phyloP scores from a whole-genome alignment of 2,888 invertebrate species.

The Eupeodes luniger region DNA sequence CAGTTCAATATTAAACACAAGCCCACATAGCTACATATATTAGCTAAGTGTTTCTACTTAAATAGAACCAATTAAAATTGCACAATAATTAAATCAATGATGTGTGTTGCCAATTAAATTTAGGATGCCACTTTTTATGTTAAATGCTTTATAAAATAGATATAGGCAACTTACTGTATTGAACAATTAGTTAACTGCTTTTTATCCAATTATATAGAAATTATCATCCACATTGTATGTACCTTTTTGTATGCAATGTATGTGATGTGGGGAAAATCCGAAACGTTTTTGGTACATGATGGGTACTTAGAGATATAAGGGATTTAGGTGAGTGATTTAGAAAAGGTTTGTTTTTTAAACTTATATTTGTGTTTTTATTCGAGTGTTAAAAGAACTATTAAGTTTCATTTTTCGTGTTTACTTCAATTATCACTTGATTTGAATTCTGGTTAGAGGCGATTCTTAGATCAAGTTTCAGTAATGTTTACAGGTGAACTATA shows the following conservation, averaged over 20 bases:
- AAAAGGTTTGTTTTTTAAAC: neutral
- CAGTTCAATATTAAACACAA: neutral
- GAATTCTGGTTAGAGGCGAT: too few relatives aligned
- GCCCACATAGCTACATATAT: slow-evolving; percentile 18
- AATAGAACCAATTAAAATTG: slow-evolving; percentile 65
- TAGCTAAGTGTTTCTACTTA: slow-evolving; percentile 22
- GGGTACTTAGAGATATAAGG: neutral
- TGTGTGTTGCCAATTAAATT: slow-evolving; percentile 59
- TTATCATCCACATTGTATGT: neutral
- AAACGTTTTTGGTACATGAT: neutral
- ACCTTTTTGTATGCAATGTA: neutral
- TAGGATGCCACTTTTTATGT: slow-evolving; percentile 61
- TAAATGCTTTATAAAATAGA: slow-evolving; percentile 68
- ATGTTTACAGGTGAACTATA: too few relatives aligned
- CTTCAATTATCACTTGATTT: neutral
- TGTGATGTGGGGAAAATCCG: neutral
- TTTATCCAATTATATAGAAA: slow-evolving; percentile 56
- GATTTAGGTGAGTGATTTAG: neutral
- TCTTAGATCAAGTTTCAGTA: too few relatives aligned
- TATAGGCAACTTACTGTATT: slow-evolving; percentile 58
- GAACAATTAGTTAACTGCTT: slow-evolving; percentile 56
- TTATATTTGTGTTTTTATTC: neutral
- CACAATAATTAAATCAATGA: slow-evolving; percentile 70
- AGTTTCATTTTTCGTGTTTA: neutral
- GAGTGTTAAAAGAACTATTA: neutral